These are phyloP conservation scores for Labroides dimidiatus DNA, from an alignment of 2,797 vertebrate species.

Conservation along the genomic window DNA sequence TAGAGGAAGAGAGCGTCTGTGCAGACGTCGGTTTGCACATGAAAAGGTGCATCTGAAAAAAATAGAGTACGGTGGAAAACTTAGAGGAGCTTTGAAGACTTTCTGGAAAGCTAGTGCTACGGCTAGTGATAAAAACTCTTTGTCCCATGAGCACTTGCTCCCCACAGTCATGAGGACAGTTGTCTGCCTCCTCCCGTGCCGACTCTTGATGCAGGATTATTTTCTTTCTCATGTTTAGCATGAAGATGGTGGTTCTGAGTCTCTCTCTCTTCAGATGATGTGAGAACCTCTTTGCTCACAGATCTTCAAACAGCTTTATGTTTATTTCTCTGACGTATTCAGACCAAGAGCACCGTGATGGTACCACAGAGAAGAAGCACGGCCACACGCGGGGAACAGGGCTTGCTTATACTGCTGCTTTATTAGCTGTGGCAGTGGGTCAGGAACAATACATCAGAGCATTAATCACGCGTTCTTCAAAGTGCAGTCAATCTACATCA, in stretches of 20 bases:
- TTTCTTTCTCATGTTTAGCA: neutral
- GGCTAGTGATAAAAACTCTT: too few species aligned
- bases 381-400: neutral
- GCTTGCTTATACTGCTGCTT: neutral
- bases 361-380: slow-evolving; percentile 41
- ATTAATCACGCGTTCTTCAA: slow-evolving; percentile 27
- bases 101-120: too few species aligned
- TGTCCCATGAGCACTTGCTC: too few species aligned
- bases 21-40: too few species aligned
- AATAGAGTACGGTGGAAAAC: too few species aligned
- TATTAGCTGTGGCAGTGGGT: slow-evolving; percentile 5
- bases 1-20: too few species aligned
- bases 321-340: slow-evolving; percentile 3
- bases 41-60: too few species aligned
- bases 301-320: slow-evolving; percentile 25
- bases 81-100: too few species aligned
- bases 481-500: slow-evolving; percentile 29
- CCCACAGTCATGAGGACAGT: too few species aligned
- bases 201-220: neutral
- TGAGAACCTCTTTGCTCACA: slow-evolving; percentile 13
- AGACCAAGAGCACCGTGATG: slow-evolving; percentile 23
- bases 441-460: slow-evolving; percentile 12
- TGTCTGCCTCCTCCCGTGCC: neutral
- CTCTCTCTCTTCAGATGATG: slow-evolving; percentile 17
- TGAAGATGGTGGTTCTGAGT: slow-evolving; percentile 23